phyloP scores from a whole-genome alignment of 2,888 invertebrate genomes.

The Empis stercorea region DNA sequence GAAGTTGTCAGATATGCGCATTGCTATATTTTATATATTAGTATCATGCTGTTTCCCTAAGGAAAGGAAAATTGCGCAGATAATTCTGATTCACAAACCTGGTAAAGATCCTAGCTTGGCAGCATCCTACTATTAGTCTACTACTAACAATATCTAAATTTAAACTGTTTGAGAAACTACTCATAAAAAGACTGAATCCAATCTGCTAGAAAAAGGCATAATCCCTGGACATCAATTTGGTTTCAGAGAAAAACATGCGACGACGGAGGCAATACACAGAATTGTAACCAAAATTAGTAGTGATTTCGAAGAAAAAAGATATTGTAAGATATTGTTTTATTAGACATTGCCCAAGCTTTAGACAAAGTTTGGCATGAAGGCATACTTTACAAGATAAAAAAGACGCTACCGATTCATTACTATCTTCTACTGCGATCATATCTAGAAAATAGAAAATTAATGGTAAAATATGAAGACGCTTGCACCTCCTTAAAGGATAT shows the following conservation, averaged over 20 bases:
- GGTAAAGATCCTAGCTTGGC: too few species aligned
- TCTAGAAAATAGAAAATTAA: neutral
- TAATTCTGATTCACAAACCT: neutral
- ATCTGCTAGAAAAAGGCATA: neutral
- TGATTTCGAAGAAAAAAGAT: slow-evolving; percentile 12
- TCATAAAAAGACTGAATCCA: neutral
- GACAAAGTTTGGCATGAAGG: slow-evolving; percentile 18
- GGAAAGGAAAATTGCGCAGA: neutral
- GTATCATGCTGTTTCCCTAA: neutral
- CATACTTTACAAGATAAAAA: slow-evolving; percentile 13
- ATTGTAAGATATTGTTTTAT: slow-evolving; percentile 15
- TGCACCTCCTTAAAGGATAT: too few species aligned
- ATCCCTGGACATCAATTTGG: neutral
- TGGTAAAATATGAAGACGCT: neutral
- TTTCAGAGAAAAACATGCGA: neutral
- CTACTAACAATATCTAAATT: neutral
- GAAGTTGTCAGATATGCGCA: too few species aligned
- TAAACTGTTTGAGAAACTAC: neutral
- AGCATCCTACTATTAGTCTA: too few species aligned
- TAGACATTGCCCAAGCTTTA: slow-evolving; percentile 18
- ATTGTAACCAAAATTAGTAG: neutral
- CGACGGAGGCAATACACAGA: neutral
- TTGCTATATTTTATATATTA: too few species aligned
- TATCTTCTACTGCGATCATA: neutral
- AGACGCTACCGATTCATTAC: slow-evolving; percentile 4